Evolutionary conservation across 2,888 invertebrate genomes (phyloP).

Genomic region (Antheraea assamensis): DNA sequence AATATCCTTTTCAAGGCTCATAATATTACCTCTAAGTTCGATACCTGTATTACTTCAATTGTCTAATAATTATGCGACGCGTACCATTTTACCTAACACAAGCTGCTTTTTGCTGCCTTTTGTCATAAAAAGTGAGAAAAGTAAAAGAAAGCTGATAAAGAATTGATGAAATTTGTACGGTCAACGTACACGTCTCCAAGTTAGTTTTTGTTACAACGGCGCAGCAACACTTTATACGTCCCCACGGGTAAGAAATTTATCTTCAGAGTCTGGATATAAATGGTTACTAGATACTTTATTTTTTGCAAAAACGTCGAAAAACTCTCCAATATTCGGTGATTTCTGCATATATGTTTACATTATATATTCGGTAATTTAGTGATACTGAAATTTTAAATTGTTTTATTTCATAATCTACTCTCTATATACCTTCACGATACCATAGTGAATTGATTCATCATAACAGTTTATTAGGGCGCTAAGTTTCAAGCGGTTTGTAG

Average conservation of each 20-base stretch:
- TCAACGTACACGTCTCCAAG: not conserved
- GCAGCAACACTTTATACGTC: constrained; percentile 17
- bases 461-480: not conserved
- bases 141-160: not conserved
- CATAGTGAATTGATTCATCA: not conserved
- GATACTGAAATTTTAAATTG: not conserved
- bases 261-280: constrained; percentile 19
- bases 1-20: too few species aligned
- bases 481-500: too few species aligned
- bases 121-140: not conserved
- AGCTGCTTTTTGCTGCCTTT: not conserved
- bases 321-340: not conserved
- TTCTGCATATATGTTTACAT: not conserved
- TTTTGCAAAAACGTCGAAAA: not conserved
- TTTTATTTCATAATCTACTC: too few species aligned
- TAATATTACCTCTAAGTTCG: too few species aligned
- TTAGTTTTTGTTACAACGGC: not conserved
- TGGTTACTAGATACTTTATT: not conserved
- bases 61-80: too few species aligned
- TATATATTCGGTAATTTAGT: not conserved
- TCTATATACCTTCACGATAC: too few species aligned
- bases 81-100: not conserved
- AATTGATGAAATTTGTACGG: not conserved
- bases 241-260: constrained; percentile 26
- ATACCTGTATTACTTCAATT: too few species aligned